Evolutionary conservation across 2,888 invertebrate genomes (phyloP), one percentile per base, ranked within the genome.

Genomic region (Fissipunctia ypsillon): DNA sequence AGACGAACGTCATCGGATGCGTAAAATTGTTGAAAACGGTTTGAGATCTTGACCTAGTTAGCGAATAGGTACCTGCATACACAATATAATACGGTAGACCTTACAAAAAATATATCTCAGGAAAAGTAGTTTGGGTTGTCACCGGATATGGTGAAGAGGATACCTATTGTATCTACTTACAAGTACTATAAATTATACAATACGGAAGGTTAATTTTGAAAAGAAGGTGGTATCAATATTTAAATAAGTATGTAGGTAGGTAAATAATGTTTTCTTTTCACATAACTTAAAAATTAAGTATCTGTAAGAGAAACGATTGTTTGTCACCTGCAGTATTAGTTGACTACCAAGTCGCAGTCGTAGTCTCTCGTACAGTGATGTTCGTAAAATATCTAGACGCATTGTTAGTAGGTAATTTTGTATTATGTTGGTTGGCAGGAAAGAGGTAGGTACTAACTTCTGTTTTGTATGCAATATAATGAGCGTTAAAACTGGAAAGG

Each of bases 31-130:
- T 71, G 59, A 84, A 85, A 84, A 88, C 81, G 83, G 80, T 81
- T 75, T 80, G 69, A 66, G 81, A 72, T 79, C 85, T 86, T 85
- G 86, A 86, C 86, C 85, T 57, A 80, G 79, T 84, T 86, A 68
- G 31, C 28, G 28, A 14, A 45, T 61, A 63, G 43, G 59, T 48
- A 72, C 59, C 60, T 41, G n/a, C n/a, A n/a, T n/a, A 35, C 9
- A 73, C 50, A 48, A 31, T 28, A 16, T 16, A n/a, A 48, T 31
- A 64, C 31, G n/a, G 9, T 63, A 45, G 14, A 45, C 14, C n/a
- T n/a, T 2, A 35, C n/a, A 64, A 50, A 50, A 52, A 28, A 25
- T 43, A n/a, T 52, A 35, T 52, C 31, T 12, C 31, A 52, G n/a
- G 50, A 50, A 48, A 64, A 31, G n/a, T 16, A 31, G 28, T 45